Conservation (phyloP, 2,888 invertebrate species). For the Parnassius apollo region DNA sequence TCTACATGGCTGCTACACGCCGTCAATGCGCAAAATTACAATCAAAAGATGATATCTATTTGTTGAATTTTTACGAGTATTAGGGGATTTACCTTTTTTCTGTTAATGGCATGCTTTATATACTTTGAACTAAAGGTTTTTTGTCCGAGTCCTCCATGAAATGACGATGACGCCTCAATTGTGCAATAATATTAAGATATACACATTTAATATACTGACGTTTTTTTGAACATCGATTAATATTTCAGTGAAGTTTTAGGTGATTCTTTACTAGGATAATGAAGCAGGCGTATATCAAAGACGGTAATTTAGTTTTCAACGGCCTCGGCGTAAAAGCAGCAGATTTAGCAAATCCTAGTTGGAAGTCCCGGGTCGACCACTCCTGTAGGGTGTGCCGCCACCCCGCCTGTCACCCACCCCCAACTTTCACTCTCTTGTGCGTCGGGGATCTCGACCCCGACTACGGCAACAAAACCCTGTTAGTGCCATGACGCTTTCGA, state of each 20-base stretch:
- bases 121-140: neutral
- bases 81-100: neutral
- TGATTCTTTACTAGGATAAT: neutral
- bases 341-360: constrained; percentile 77
- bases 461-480: constrained; percentile 52
- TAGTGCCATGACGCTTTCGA: constrained; percentile 43
- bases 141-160: neutral
- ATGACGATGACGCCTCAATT: no score
- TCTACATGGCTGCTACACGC: no score
- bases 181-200: no score
- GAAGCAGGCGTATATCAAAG: constrained; percentile 3
- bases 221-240: no score
- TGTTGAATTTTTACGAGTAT: neutral
- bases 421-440: constrained; percentile 75
- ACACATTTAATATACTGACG: no score
- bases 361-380: constrained; percentile 75
- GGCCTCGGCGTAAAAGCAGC: constrained; percentile 61
- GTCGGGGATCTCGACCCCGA: constrained; percentile 69
- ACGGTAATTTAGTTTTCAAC: constrained; percentile 40
- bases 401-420: constrained; percentile 67
- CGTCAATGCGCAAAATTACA: no score
- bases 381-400: constrained; percentile 63
- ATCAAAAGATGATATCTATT: no score
- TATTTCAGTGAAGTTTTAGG: no score
- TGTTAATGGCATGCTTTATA: neutral